Evolutionary conservation across 1,140 invertebrate species (phyloP).

Genomic region (Drosophila insularis): DNA sequence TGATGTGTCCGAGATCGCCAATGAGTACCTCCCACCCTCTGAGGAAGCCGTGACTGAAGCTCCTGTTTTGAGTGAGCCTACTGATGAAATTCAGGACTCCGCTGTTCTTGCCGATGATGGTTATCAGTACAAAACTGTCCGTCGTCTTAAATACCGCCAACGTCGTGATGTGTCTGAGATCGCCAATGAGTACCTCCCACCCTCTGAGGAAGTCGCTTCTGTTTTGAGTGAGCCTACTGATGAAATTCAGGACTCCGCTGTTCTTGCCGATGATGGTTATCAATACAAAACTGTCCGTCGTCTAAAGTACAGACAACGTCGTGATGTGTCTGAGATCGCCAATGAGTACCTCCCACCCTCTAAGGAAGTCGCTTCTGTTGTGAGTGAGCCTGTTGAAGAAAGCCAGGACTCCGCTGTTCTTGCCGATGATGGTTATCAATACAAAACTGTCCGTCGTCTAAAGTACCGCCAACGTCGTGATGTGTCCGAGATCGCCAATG

Average conservation of each 20-base stretch:
- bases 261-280: conserved; percentile 52
- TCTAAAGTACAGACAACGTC: conserved; percentile 56
- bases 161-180: conserved; percentile 68
- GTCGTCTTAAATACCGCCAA: conserved; percentile 55
- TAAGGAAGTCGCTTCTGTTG: no score
- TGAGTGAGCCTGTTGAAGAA: no score
- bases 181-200: conserved; percentile 60
- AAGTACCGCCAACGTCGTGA: conserved; percentile 67
- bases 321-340: conserved; percentile 57
- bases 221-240: conserved; percentile 30
- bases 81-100: conserved; percentile 27
- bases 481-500: conserved; percentile 57
- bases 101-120: conserved; percentile 50
- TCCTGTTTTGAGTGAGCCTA: conserved; percentile 13
- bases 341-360: conserved; percentile 60
- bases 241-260: conserved; percentile 52
- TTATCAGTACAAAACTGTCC: conserved; percentile 62
- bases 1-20: conserved; percentile 43
- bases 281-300: conserved; percentile 61
- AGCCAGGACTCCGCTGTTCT: conserved; percentile 53
- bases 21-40: conserved; percentile 44
- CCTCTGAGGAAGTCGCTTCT: conserved; percentile 47
- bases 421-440: conserved; percentile 56
- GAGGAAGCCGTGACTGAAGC: conserved; percentile 23
- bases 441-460: conserved; percentile 61